Conservation (phyloP, 2,888 invertebrate genomes). For the Drosophila robusta region DNA sequence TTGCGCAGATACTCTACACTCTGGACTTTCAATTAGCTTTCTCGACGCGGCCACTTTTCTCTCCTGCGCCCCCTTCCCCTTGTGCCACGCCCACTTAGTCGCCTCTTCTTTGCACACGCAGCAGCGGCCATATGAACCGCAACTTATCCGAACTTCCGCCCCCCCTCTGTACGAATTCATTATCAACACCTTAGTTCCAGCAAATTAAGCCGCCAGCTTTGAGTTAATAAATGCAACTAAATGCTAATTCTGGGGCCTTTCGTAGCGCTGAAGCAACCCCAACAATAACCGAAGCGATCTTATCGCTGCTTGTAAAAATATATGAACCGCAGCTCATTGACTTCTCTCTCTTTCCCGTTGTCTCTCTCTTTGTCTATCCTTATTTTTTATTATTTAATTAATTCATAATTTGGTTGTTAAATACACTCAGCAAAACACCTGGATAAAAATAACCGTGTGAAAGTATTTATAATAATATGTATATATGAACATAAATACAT, state of each 20-base stretch:
- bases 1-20: slow-evolving; percentile 16
- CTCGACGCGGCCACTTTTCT: slow-evolving; percentile 4
- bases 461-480: too few relatives aligned
- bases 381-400: slow-evolving; percentile 67
- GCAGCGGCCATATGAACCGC: slow-evolving; percentile 35
- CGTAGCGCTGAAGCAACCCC: slow-evolving; percentile 35
- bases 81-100: slow-evolving; percentile 46
- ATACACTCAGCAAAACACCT: slow-evolving; percentile 18
- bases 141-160: slow-evolving; percentile 56
- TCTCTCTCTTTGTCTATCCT: not conserved
- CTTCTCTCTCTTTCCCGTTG: slow-evolving; percentile 11
- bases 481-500: too few relatives aligned
- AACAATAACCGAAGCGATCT: slow-evolving; percentile 33
- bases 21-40: slow-evolving; percentile 52
- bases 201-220: slow-evolving; percentile 70
- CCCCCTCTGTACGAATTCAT: slow-evolving; percentile 51
- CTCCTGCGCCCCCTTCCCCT: not conserved
- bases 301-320: slow-evolving; percentile 57
- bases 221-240: slow-evolving; percentile 66
- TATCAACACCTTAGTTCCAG: slow-evolving; percentile 81
- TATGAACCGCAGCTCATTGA: slow-evolving; percentile 52
- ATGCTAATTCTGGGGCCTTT: slow-evolving; percentile 37
- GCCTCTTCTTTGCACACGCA: slow-evolving; percentile 5
- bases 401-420: slow-evolving; percentile 63
- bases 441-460: too few relatives aligned